Evolutionary conservation across 2,113 vertebrate species (phyloP).

Genomic region (Morone saxatilis): DNA sequence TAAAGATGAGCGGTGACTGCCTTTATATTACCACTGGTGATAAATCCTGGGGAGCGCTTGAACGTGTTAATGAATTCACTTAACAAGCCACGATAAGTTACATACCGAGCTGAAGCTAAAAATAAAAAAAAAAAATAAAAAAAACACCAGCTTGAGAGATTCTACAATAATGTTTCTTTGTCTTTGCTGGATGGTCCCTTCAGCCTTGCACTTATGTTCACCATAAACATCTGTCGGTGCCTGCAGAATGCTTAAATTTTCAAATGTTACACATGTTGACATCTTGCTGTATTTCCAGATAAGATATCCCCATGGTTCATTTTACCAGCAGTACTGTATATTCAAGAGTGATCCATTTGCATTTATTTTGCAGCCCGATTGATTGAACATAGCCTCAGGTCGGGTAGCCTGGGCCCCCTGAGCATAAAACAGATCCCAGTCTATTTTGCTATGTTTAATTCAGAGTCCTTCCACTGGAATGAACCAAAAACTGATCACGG

Average conservation of each 20-base stretch:
- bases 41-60: conserved; percentile 30
- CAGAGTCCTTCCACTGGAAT: conserved; percentile 70
- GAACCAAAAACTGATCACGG: conserved; percentile 75
- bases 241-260: conserved; percentile 57
- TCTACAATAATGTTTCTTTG: neutral
- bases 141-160: neutral
- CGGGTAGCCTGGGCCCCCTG: conserved; percentile 57
- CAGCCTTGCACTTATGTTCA: conserved; percentile 1
- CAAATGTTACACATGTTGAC: conserved; percentile 62
- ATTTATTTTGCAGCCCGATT: conserved; percentile 71
- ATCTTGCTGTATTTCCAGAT: conserved; percentile 57
- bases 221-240: conserved; percentile 4
- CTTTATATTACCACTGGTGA: conserved; percentile 35
- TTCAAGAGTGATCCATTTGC: conserved; percentile 67
- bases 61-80: conserved; percentile 58
- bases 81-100: neutral
- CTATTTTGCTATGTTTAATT: conserved; percentile 80
- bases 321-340: conserved; percentile 61
- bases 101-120: conserved; percentile 1
- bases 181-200: conserved; percentile 1
- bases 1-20: conserved; percentile 35
- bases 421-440: conserved; percentile 75
- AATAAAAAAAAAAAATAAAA: conserved; percentile 5
- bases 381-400: conserved; percentile 78
- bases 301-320: conserved; percentile 45